Base-by-base conservation (phyloP, 2,113 vertebrate genomes). In the Suncus etruscus region DNA sequence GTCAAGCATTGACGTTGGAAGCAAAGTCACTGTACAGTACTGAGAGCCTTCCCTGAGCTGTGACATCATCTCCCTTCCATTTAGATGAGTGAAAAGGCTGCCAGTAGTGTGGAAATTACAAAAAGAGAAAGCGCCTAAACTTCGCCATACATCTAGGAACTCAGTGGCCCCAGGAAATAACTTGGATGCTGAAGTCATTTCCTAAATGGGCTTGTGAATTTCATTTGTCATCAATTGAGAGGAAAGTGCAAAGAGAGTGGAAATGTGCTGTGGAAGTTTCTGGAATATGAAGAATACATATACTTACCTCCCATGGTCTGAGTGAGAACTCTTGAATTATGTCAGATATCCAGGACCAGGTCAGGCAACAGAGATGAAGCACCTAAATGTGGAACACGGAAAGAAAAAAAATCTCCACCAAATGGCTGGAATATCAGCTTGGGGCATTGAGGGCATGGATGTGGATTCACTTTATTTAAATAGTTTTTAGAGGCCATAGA, bases 181-280 rank as follows among this genome's bases (percentile, higher is more conserved):
- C 85, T 96, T 82, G 82, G 92, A 83, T 91, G 76, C 84, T 97
- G 95, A 97, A 91, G 91, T 97, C 15, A 96, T 97, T 97, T 97
- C 96, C 95, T 96, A 6, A 32, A 92, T 82, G 90, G 86, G 88
- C 86, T 95, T 96, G 45, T 89, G 93, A 87, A 83, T 8, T 95
- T 90, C 89, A 78, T 91, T 87, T 96, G 87, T 97, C 92, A 87
- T 96, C 94, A 92, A 9, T 58, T 31, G 39, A 39, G 79, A 85
- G 93, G 74, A 11, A 77, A 91, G 77, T 93, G 82, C 54, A 90
- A 86, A 93, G 86, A 92, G 74, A 95, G 80, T 96, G 69, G 88
- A 91, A 95, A 84, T 76, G 61, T 25, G 68, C 63, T 29, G 79
- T 94, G 86, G 77, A 86, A 91, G 78, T 68, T 39, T 92, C 65